These are phyloP conservation scores for Heliconius hewitsoni DNA, from an alignment of 1,140 invertebrate species.

Conservation along the genomic window DNA sequence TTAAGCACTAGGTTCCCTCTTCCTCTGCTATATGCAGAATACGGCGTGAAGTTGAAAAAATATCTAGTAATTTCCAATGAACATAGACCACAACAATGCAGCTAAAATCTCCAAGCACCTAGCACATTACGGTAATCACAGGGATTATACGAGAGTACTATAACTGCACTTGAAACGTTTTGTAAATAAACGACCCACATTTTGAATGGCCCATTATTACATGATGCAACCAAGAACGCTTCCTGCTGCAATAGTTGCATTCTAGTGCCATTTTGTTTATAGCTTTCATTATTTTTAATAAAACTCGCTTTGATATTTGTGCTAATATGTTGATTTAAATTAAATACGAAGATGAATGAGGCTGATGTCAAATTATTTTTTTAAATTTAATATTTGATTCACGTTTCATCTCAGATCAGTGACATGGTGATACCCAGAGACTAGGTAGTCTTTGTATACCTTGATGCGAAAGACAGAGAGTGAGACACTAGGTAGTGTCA, in stretches of 20 bases:
- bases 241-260: conserved; percentile 19
- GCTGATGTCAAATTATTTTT: background rate
- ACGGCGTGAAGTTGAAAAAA: background rate
- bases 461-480: too few species aligned
- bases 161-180: conserved; percentile 47
- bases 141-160: conserved; percentile 27
- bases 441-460: too few species aligned
- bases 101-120: conserved; percentile 5
- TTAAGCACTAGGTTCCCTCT: background rate
- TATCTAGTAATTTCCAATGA: background rate
- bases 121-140: conserved; percentile 21
- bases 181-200: conserved; percentile 60
- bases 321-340: background rate
- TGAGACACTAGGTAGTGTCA: too few species aligned
- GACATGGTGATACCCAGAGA: too few species aligned
- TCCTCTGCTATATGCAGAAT: background rate
- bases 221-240: conserved; percentile 38
- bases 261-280: background rate
- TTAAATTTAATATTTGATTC: background rate
- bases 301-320: background rate
- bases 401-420: too few species aligned
- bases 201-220: conserved; percentile 27
- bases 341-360: background rate
- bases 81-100: background rate
- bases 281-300: background rate